phyloP scores from a whole-genome alignment of 2,888 invertebrate genomes.

The Nysson spinosus region DNA sequence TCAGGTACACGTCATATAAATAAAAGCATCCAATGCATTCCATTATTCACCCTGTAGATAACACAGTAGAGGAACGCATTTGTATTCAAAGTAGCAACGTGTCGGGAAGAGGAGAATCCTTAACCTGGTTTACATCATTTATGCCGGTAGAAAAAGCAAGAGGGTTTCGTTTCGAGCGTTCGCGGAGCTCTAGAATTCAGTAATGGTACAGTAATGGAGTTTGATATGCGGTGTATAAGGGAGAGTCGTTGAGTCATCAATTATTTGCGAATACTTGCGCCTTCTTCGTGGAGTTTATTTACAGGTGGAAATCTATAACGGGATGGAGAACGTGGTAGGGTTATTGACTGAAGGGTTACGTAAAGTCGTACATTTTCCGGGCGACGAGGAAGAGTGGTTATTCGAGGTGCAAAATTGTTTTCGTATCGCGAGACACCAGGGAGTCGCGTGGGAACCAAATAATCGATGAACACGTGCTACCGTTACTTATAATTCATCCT shows the following conservation, averaged over 20 bases:
- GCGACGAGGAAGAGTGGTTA: slow-evolving; percentile 5
- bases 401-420: slow-evolving; percentile 22
- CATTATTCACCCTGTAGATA: not conserved
- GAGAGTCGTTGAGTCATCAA: slow-evolving; percentile 52
- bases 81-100: not conserved
- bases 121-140: slow-evolving; percentile 10
- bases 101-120: not conserved
- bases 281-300: slow-evolving; percentile 58
- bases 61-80: not conserved
- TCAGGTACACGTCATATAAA: too few relatives aligned
- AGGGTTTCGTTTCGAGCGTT: slow-evolving; percentile 12
- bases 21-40: not conserved
- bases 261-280: slow-evolving; percentile 43
- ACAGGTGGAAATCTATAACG: slow-evolving; percentile 63
- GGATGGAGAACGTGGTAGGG: slow-evolving; percentile 49
- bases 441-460: slow-evolving; percentile 1
- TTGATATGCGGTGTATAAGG: too few relatives aligned
- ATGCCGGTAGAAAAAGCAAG: not conserved
- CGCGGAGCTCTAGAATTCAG: too few relatives aligned
- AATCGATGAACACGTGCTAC: slow-evolving; percentile 32
- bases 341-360: slow-evolving; percentile 64
- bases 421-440: slow-evolving; percentile 18
- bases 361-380: slow-evolving; percentile 33
- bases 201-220: too few relatives aligned
- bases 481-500: slow-evolving; percentile 4